Base-by-base conservation (phyloP, 2,888 invertebrate species). In the Platycheirus rosarum region DNA sequence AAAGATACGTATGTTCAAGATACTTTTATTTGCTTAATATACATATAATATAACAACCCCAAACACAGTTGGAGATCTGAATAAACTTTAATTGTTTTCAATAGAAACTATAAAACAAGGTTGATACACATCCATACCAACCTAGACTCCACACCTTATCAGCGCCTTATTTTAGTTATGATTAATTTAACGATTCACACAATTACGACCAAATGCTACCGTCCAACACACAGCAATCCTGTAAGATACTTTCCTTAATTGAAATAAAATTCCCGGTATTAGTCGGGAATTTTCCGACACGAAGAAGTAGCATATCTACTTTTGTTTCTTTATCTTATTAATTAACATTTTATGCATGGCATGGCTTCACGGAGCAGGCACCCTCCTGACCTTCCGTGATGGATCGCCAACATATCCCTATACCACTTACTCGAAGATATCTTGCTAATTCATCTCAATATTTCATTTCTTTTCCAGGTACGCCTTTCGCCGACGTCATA, bases 391-490 rank as follows among this genome's bases (percentile, higher is more conserved):
- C 57, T 53, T 29, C 2, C 37, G 20, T 16, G 23, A 23, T 9
- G 29, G 62, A 55, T 42, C 11, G 70, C 76, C 55, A 49, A 18
- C 20, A 37, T 51, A 32, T 53, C 1, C 29, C 8, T 62, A 37
- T 40, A 71, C 40, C 55, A 62, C 49, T 55, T 18, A 49, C 42
- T 37, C 35, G 53, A 7, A 20, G 63, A 48, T 82, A 82, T 77
- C 82, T 76, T 32, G 68, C 32, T 73, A 63, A 82, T 63, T 71
- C 62, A 82, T 77, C 82, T 77, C 68, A 26, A 68, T 82, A 77
- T 82, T 82, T 82, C 77, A 82, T 82, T 82, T 77, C 68, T 77
- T 44, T 80, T 77, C 57, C 77, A 82, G 82, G 77, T 82, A 77
- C 26, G 82, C 63, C 73, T 77, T 82, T 68, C 42, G 63, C 77